Evolutionary conservation across 2,888 invertebrate species (phyloP), one percentile per base, ranked within the genome.

Genomic region (Peribatodes rhomboidaria): DNA sequence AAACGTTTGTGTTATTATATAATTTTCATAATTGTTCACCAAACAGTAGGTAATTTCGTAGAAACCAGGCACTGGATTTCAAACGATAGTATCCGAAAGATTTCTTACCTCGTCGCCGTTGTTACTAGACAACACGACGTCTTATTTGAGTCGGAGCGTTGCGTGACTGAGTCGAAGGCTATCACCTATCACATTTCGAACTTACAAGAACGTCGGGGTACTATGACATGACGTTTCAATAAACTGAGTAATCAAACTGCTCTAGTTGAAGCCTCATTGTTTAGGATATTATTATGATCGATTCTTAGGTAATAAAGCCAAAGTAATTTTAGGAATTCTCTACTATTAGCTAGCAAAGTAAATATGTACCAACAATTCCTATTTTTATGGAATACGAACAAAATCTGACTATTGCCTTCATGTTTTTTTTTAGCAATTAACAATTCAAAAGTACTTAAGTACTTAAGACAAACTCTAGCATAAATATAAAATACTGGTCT

Each of bases 261-360:
- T 53, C 27, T 46, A 10, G 27, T 14, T 20, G 18, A 20, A 13
- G 50, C 18, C 27, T 8, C 8, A 13, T 13, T 50, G 35, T 20
- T 33, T 49, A 16, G 8, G 16, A 35, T 16, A 13, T 31, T 31
- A 10, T 16, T 54, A 42, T 42, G 37, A 37, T 37, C 37, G 4
- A 37, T 37, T 37, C 27, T 27, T 27, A 2, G 27, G 27, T 27
- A 79, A 27, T 27, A 27, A 82, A 84, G n/a, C n/a, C n/a, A n/a
- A n/a, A n/a, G n/a, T n/a, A n/a, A n/a, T n/a, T n/a, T n/a, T n/a
- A n/a, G n/a, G n/a, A n/a, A n/a, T n/a, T n/a, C n/a, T n/a, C n/a
- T n/a, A n/a, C n/a, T n/a, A n/a, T n/a, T n/a, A n/a, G n/a, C n/a
- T n/a, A n/a, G n/a, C n/a, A n/a, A n/a, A n/a, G n/a, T n/a, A n/a